These are phyloP conservation scores for Lasioglossum baleicum DNA, from an alignment of 1,140 invertebrate species.

Conservation along the genomic window DNA sequence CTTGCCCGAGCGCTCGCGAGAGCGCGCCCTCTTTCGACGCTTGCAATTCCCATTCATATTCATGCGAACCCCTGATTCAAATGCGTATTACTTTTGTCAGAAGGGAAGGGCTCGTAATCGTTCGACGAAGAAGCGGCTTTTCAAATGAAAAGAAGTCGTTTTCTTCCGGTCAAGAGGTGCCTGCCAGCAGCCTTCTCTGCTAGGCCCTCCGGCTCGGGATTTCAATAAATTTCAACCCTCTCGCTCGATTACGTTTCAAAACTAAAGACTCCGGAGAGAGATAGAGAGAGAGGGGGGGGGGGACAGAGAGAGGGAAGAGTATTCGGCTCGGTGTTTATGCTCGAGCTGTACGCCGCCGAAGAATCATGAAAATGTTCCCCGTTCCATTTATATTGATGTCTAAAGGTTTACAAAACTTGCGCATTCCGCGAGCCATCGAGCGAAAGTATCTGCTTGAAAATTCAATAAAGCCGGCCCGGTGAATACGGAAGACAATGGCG, in stretches of 20 bases:
- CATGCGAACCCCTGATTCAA: constrained; percentile 52
- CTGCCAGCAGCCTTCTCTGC: constrained; percentile 32
- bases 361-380: not conserved
- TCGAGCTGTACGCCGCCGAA: not conserved
- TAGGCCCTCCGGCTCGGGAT: constrained; percentile 26
- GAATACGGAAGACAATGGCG: no score
- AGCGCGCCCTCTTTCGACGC: constrained; percentile 3
- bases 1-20: no score
- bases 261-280: no score
- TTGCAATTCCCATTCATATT: constrained; percentile 57
- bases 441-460: no score
- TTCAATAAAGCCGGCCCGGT: no score
- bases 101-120: constrained; percentile 33
- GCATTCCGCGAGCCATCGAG: no score
- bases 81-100: constrained; percentile 63
- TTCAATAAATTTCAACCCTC: constrained; percentile 35
- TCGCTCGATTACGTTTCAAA: no score
- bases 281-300: not conserved
- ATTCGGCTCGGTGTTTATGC: constrained; percentile 23
- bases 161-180: constrained; percentile 51
- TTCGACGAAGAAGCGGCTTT: constrained; percentile 35
- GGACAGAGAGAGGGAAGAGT: not conserved
- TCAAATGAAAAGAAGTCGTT: constrained; percentile 29
- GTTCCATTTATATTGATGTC: not conserved
- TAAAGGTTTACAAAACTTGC: no score